These are phyloP conservation scores for Lepus townsendii DNA, from an alignment of 2,797 vertebrate genomes.

Conservation along the genomic window DNA sequence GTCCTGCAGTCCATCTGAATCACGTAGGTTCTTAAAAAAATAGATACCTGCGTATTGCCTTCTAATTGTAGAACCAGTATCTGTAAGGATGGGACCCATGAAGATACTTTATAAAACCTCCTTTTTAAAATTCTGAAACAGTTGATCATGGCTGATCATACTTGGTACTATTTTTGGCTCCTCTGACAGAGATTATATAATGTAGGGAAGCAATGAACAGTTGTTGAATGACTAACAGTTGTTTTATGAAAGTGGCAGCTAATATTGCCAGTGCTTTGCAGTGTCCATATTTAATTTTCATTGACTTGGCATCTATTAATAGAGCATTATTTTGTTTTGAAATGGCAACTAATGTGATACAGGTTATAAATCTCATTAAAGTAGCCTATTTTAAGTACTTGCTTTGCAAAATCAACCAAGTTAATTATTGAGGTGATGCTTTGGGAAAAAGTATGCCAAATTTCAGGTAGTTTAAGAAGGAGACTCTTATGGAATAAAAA, in stretches of 20 bases:
- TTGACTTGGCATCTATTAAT: constrained; percentile 13
- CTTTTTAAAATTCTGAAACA: not conserved
- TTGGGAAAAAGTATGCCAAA: not conserved
- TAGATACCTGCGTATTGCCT: not conserved
- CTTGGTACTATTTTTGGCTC: not conserved
- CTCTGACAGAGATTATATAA: not conserved
- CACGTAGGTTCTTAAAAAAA: not conserved
- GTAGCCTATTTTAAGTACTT: not conserved
- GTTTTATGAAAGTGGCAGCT: not conserved
- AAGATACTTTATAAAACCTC: constrained; percentile 24
- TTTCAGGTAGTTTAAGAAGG: not conserved
- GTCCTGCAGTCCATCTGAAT: not conserved
- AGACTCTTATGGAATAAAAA: not conserved
- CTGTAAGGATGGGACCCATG: not conserved
- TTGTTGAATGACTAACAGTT: not conserved
- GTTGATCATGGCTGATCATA: not conserved
- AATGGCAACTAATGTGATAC: not conserved
- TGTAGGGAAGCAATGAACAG: not conserved
- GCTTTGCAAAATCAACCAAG: not conserved
- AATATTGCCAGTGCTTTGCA: not conserved
- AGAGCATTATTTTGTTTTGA: not conserved
- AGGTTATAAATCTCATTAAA: not conserved
- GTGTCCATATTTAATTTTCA: not conserved
- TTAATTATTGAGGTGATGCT: not conserved
- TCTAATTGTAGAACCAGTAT: not conserved